phyloP scores from a whole-genome alignment of 2,113 vertebrate species.

The Alligator mississippiensis region DNA sequence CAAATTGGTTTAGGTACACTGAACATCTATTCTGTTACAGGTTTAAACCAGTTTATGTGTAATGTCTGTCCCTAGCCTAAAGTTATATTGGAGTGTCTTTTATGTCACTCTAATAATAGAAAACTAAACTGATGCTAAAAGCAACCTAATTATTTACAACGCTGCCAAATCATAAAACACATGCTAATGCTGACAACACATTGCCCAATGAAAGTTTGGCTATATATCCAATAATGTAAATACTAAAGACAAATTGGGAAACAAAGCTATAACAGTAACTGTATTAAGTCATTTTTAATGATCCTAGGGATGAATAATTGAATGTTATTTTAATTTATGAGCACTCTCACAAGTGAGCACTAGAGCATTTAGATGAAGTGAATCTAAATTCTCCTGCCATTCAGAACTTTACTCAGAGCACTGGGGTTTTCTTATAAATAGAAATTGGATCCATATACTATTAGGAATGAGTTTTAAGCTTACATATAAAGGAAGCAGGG shows the following conservation, averaged over 20 bases:
- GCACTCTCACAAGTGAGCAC: not conserved
- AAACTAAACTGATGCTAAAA: not conserved
- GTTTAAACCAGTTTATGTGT: no score
- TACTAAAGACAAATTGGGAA: not conserved
- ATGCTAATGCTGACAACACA: not conserved
- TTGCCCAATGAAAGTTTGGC: not conserved
- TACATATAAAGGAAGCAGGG: not conserved
- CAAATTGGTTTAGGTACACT: no score
- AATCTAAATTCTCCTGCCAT: not conserved
- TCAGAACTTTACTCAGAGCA: not conserved
- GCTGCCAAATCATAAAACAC: not conserved
- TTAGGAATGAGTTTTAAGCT: not conserved
- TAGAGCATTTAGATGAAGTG: not conserved
- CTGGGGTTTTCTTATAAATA: not conserved
- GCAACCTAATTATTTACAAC: not conserved
- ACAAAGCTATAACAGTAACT: not conserved
- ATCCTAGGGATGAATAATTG: accelerated
- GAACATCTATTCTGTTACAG: no score
- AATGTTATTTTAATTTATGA: not conserved
- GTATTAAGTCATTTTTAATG: not conserved
- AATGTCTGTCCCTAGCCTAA: no score
- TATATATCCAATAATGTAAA: not conserved
- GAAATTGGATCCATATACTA: not conserved
- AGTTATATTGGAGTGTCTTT: not conserved
- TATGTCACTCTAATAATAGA: not conserved